phyloP scores from a whole-genome alignment of 1,140 invertebrate genomes.

The Zaprionus nigranus region DNA sequence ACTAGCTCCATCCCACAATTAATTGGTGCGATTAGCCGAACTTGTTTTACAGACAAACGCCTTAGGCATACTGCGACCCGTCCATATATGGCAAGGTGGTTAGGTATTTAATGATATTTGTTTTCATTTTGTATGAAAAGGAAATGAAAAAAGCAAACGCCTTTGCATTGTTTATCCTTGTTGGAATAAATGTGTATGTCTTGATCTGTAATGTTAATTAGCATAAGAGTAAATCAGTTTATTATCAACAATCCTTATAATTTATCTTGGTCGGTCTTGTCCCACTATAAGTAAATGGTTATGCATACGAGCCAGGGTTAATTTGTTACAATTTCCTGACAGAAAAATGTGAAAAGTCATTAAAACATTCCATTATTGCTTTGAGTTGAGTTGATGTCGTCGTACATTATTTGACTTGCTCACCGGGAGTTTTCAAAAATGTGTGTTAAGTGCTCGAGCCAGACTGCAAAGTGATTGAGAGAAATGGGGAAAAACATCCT shows the following conservation, averaged over 20 bases:
- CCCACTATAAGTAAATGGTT: neutral
- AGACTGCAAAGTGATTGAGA: neutral
- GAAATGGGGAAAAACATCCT: neutral
- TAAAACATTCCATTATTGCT: conserved; percentile 1
- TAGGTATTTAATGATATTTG: neutral
- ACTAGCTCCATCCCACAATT: neutral
- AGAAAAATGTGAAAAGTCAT: conserved; percentile 1
- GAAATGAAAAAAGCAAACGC: neutral
- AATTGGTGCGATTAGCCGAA: conserved; percentile 10
- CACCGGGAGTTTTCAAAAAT: neutral
- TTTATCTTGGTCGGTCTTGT: neutral
- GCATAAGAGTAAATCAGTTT: no score
- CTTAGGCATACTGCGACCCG: neutral
- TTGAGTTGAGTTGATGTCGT: neutral
- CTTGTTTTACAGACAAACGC: neutral
- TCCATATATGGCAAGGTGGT: neutral
- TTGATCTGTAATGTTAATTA: no score
- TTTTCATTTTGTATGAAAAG: neutral
- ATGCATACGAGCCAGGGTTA: conserved; percentile 18
- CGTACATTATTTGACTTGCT: conserved; percentile 5
- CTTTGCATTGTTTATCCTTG: neutral
- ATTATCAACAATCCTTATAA: neutral
- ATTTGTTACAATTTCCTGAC: conserved; percentile 16
- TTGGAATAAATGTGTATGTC: no score
- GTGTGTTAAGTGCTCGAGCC: neutral